Evolutionary conservation across 2,888 invertebrate genomes (phyloP).

Genomic region (Stenolophus ochropezus): DNA sequence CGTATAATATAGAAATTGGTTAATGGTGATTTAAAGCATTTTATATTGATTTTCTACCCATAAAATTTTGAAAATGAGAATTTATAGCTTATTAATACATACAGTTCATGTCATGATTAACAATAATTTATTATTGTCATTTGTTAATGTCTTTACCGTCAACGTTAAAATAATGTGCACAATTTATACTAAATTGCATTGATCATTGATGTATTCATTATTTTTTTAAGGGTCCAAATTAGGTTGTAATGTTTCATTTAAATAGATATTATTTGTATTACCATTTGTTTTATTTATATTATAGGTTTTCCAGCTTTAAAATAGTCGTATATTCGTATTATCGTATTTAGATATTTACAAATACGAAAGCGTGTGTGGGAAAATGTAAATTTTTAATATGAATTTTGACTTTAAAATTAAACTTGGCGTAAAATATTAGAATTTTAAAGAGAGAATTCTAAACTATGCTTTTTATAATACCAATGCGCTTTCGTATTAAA

Average conservation of each 20-base stretch:
- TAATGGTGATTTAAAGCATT: background rate
- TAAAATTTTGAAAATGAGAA: conserved; percentile 15
- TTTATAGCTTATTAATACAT: conserved; percentile 42
- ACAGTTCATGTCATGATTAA: background rate
- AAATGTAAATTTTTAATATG: background rate
- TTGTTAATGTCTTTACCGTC: conserved; percentile 1
- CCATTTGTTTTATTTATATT: conserved; percentile 8
- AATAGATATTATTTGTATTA: conserved; percentile 26
- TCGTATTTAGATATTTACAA: background rate
- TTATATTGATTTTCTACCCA: background rate
- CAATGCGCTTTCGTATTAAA: background rate
- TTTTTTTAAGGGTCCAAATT: conserved; percentile 42
- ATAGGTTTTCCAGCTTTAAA: background rate
- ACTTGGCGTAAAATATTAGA: background rate
- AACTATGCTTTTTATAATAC: background rate
- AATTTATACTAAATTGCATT: conserved; percentile 20
- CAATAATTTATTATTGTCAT: conserved; percentile 29
- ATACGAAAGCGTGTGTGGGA: background rate
- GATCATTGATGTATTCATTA: conserved; percentile 9
- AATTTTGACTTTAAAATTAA: background rate
- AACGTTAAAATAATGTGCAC: conserved; percentile 20
- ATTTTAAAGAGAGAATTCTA: background rate
- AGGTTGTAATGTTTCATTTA: conserved; percentile 20
- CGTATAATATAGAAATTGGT: background rate
- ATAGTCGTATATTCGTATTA: background rate